phyloP scores from a whole-genome alignment of 2,797 vertebrate genomes.

The Leucoraja ocellata region DNA sequence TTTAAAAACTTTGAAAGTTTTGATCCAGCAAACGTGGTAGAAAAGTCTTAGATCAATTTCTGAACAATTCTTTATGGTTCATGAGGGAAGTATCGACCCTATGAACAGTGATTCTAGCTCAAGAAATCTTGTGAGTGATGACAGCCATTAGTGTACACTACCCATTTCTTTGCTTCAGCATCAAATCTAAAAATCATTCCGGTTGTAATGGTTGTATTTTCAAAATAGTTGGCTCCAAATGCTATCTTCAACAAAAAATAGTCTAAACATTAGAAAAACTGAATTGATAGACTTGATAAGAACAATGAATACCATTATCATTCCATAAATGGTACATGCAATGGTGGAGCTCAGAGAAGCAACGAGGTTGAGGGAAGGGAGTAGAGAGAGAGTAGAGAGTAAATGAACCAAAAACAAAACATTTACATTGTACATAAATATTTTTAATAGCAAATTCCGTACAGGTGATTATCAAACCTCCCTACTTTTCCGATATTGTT shows the following conservation, averaged over 20 bases:
- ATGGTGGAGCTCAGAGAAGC: not conserved
- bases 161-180: not conserved
- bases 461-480: not conserved
- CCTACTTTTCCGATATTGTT: not conserved
- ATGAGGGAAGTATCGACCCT: not conserved
- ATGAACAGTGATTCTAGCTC: not conserved
- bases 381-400: not conserved
- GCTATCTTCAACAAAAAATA: not conserved
- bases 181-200: not conserved
- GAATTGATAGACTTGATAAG: not conserved
- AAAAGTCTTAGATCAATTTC: not conserved
- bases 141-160: not conserved
- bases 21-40: not conserved
- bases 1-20: conserved; percentile 6
- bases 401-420: not conserved
- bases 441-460: not conserved
- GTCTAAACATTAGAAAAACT: not conserved
- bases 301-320: not conserved
- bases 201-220: not conserved
- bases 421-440: not conserved
- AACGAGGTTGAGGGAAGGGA: not conserved
- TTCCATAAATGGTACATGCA: not conserved
- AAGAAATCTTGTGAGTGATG: not conserved
- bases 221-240: not conserved
- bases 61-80: not conserved